Evolutionary conservation across 2,888 invertebrate species (phyloP).

Genomic region (Amiota mariae): DNA sequence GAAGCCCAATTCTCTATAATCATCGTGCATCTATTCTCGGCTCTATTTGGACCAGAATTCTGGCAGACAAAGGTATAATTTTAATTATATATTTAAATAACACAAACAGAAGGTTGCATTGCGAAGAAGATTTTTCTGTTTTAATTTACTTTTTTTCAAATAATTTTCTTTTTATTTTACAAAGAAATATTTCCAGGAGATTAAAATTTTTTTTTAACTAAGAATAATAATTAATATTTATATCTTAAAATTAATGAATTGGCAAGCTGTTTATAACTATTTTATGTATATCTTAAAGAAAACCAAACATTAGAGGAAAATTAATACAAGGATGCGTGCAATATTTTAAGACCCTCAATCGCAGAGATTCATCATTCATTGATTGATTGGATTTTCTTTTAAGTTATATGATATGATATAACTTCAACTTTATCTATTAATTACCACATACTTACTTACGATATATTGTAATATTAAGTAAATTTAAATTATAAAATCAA

Average conservation of each 20-base stretch:
- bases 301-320: too few relatives aligned
- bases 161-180: conserved; percentile 41
- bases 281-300: too few relatives aligned
- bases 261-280: background rate
- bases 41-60: conserved; percentile 87
- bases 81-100: conserved; percentile 8
- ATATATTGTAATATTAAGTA: too few relatives aligned
- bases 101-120: too few relatives aligned
- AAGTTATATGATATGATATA: too few relatives aligned
- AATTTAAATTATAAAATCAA: too few relatives aligned
- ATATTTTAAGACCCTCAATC: too few relatives aligned
- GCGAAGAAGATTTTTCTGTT: conserved; percentile 13
- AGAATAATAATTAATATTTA: background rate
- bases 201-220: conserved; percentile 32
- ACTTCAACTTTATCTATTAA: too few relatives aligned
- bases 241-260: conserved; percentile 13
- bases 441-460: too few relatives aligned
- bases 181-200: conserved; percentile 60
- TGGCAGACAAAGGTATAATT: conserved; percentile 86
- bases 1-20: conserved; percentile 98
- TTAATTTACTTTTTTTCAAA: conserved; percentile 37
- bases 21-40: conserved; percentile 87
- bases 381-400: too few relatives aligned
- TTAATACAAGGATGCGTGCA: too few relatives aligned
- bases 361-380: too few relatives aligned